Evolutionary conservation across 2,888 invertebrate species (phyloP).

Genomic region (Anthoptus insignis): DNA sequence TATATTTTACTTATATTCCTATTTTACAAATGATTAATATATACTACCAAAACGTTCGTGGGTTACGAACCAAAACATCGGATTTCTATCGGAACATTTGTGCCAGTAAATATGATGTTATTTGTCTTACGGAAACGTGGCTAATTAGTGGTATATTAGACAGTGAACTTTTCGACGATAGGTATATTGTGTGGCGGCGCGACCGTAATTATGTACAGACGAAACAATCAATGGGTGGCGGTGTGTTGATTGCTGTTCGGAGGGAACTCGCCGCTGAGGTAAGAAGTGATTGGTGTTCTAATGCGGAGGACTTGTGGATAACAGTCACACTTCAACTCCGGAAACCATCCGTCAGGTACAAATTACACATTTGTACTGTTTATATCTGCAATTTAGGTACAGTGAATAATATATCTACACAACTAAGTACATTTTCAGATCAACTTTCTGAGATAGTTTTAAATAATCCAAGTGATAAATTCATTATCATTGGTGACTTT

Average conservation of each 20-base stretch:
- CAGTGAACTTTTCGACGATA: slow-evolving; percentile 31
- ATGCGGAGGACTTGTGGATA: slow-evolving; percentile 9
- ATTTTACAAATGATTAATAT: slow-evolving; percentile 4
- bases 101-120: slow-evolving; percentile 51
- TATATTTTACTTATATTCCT: background rate
- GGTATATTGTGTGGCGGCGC: slow-evolving; percentile 32
- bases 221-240: slow-evolving; percentile 28
- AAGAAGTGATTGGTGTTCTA: background rate
- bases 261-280: background rate
- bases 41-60: slow-evolving; percentile 17
- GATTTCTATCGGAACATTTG: slow-evolving; percentile 7
- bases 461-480: slow-evolving; percentile 17
- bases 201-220: slow-evolving; percentile 23
- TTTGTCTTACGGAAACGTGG: slow-evolving; percentile 34
- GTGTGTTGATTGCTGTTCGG: slow-evolving; percentile 31
- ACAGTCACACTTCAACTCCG: background rate
- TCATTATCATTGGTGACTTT: slow-evolving; percentile 26
- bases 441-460: background rate
- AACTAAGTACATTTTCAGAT: background rate
- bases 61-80: slow-evolving; percentile 10
- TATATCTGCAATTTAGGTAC: slow-evolving; percentile 11
- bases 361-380: slow-evolving; percentile 5
- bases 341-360: background rate
- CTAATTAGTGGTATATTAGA: slow-evolving; percentile 13
- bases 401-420: background rate